Evolutionary conservation across 64 coral and sea anemone species (phyloP), one percentile per base, ranked within the genome.

Genomic region (Platygyra sinensis): DNA sequence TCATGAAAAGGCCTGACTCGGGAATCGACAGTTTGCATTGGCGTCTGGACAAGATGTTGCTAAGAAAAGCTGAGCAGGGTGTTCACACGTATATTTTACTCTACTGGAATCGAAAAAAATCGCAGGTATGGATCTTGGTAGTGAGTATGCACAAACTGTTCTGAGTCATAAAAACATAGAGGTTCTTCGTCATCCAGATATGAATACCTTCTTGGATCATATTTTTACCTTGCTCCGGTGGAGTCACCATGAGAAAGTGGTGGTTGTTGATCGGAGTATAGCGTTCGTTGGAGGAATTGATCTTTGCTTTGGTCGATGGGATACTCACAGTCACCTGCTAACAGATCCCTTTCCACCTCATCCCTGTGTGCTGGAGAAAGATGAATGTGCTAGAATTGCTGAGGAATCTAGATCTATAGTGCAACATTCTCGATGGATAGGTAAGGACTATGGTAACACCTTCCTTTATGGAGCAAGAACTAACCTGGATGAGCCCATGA

Each of bases 241-340:
- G 88, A 90, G 88, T 72, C 88, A 90, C 67, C 88, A 90, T 60
- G 88, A 90, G 77, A 90, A 90, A 61, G 62, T 90, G 30, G 88
- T 90, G 13, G 69, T 90, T 72, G 88, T 90, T 67, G 88, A 90
- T 46, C 52, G 64, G 27, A 90, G 60, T 67, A 72, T 90, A 69
- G 76, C 88, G 16, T 90, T 90, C 80, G 77, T 90, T 77, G 88
- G 88, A 10, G 88, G 88, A 64, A 52, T 90, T 19, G 88, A 90
- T 80, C 77, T 90, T 52, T 79, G 75, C 64, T 90, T 55, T 80
- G 88, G 88, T 22, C 88, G 88, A 20, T 90, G 88, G 88, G 88
- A 90, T 72, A 89, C 87, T 76, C 72, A 51, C 31, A 52, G 67
- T 32, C 88, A 90, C 69, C 61, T 67, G 69, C 72, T 90, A 62